These are phyloP conservation scores for Arbacia lixula DNA, from an alignment of 53 echinoderm and acorn worm species.

Conservation along the genomic window DNA sequence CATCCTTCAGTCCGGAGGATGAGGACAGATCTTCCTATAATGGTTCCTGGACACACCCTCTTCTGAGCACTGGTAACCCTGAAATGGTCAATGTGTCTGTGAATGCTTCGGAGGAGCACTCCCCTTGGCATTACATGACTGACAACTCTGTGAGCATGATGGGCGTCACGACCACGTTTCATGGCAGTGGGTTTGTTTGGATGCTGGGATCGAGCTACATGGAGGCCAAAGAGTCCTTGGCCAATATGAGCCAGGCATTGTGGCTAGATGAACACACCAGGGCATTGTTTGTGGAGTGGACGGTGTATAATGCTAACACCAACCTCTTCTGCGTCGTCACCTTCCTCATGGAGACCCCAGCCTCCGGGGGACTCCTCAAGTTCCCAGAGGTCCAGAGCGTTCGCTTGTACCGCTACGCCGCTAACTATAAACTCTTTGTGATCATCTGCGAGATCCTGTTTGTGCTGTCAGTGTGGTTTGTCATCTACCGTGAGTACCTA, in stretches of 20 bases:
- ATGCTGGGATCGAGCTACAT: slow-evolving; percentile 54
- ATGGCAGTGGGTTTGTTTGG: slow-evolving; percentile 76
- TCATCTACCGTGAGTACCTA: slow-evolving; percentile 60
- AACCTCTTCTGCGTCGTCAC: slow-evolving; percentile 88
- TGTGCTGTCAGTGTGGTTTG: slow-evolving; percentile 55
- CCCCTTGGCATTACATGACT: slow-evolving; percentile 70
- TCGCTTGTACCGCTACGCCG: slow-evolving; percentile 68
- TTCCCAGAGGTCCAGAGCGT: slow-evolving; percentile 64
- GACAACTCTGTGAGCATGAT: slow-evolving; percentile 34
- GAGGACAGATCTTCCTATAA: slow-evolving; percentile 78
- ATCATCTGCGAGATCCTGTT: slow-evolving; percentile 74
- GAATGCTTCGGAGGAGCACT: neutral
- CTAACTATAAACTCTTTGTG: slow-evolving; percentile 70
- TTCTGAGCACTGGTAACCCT: too few relatives aligned
- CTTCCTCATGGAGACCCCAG: slow-evolving; percentile 74
- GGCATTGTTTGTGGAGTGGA: slow-evolving; percentile 88
- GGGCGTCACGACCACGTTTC: slow-evolving; percentile 64
- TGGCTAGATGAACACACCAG: slow-evolving; percentile 83
- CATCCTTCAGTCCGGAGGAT: slow-evolving; percentile 39
- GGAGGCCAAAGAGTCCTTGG: slow-evolving; percentile 47
- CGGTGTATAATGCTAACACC: slow-evolving; percentile 87
- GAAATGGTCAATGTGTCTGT: slow-evolving; percentile 8
- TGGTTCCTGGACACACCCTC: slow-evolving; percentile 62
- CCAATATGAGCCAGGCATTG: slow-evolving; percentile 35
- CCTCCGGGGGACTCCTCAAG: slow-evolving; percentile 81